These are phyloP conservation scores for Heterodera carotae DNA, from an alignment of 1,140 invertebrate genomes.

Conservation along the genomic window DNA sequence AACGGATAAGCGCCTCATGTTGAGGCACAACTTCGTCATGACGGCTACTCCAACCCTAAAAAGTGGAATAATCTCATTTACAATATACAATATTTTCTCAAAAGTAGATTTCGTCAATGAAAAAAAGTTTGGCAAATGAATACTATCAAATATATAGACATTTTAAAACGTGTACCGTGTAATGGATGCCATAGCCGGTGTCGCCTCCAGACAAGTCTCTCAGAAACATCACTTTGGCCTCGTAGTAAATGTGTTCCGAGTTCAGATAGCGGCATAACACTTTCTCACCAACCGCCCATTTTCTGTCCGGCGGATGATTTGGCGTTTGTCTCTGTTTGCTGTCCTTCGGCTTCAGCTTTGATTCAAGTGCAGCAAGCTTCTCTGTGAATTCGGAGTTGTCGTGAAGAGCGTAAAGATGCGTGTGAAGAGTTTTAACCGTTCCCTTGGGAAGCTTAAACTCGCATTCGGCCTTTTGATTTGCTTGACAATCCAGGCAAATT, in stretches of 20 bases:
- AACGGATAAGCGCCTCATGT: constrained; percentile 29
- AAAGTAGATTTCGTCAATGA: constrained; percentile 7
- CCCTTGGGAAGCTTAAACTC: not conserved
- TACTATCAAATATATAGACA: not conserved
- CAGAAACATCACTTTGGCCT: constrained; percentile 38
- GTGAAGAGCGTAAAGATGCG: no score
- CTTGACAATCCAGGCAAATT: constrained; percentile 21
- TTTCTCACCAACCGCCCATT: constrained; percentile 27
- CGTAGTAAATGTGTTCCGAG: constrained; percentile 34
- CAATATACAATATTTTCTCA: no score
- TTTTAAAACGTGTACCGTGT: constrained; percentile 37
- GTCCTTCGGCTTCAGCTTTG: not conserved
- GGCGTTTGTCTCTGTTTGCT: no score
- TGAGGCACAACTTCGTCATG: constrained; percentile 39
- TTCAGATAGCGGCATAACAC: constrained; percentile 38
- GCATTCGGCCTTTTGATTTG: constrained; percentile 9
- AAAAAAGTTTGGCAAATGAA: no score
- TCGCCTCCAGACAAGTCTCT: constrained; percentile 32
- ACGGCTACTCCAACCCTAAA: constrained; percentile 41
- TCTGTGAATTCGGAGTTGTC: not conserved
- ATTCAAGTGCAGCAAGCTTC: constrained; percentile 2
- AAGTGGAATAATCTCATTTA: no score
- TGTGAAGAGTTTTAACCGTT: no score
- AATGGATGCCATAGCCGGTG: constrained; percentile 36
- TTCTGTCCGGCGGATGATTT: constrained; percentile 16